Evolutionary conservation across 2,888 invertebrate genomes (phyloP), one percentile per base, ranked within the genome.

Genomic region (Polydrusus tereticollis): DNA sequence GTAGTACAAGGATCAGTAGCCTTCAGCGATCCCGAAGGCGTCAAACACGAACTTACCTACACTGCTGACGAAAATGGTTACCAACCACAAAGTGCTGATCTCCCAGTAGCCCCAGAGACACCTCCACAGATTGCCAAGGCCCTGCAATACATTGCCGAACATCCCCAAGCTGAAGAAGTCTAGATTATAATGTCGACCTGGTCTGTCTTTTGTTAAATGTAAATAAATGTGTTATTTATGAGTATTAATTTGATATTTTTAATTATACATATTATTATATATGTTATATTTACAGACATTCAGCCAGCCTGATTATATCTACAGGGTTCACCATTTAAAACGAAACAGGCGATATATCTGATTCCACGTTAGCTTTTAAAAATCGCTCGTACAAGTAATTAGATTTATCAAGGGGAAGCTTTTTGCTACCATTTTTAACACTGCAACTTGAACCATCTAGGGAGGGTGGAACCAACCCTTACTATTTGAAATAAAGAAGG

Each of bases 41-140:
- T 84, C 16, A 41, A 78, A 62, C 88, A 88, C 85, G 62, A 78
- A 4, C 82, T 89, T 60, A 79, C 45, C 55, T 89, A 88, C 86
- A 62, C 82, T 70, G 87, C 89, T 73, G 88, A 89, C 75, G 88
- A 88, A 78, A 88, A 88, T 75, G 89, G 89, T 12, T 89, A 84
- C 86, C 87, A 87, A 74, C 87, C 88, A 0, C 72, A 77, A 67
- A 80, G 80, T 0, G 86, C 82, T 7, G 87, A 88, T 75, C 78
- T 88, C 0, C 77, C 77, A 14, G 75, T 74, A 14, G 71, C 74
- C 21, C 77, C 77, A 8, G 87, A 86, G 1, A 88, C 12, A 18
- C 57, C 29, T 7, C 12, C 89, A 64, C 93, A 91, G 77, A 93
- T 94, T 77, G 90, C 90, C 8, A 87, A 87, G 18, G 87, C 89